phyloP scores from a whole-genome alignment of 2,113 vertebrate genomes.

The Poeciliopsis retropinna region DNA sequence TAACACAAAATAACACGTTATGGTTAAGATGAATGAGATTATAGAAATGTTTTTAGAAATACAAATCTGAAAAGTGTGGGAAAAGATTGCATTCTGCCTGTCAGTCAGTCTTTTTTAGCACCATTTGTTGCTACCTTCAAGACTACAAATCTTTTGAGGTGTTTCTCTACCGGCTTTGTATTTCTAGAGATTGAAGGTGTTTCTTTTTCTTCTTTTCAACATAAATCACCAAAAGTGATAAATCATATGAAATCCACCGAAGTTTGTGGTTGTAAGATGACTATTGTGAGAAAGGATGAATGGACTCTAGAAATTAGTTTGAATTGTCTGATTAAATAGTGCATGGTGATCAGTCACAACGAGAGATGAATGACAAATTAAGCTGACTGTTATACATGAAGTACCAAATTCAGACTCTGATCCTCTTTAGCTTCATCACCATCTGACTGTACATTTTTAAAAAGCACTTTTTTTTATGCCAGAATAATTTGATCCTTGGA shows the following conservation, averaged over 20 bases:
- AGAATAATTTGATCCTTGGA: slow-evolving; percentile 54
- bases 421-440: neutral
- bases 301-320: slow-evolving; percentile 7
- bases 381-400: slow-evolving; percentile 37
- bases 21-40: neutral
- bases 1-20: neutral
- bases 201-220: neutral
- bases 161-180: neutral
- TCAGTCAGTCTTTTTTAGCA: no score
- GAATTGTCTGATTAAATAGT: neutral
- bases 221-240: neutral
- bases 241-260: neutral
- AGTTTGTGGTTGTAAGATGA: no score
- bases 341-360: slow-evolving; percentile 7
- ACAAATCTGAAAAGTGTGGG: neutral
- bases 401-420: slow-evolving; percentile 29
- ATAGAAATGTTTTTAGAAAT: neutral
- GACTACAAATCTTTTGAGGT: neutral
- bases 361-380: slow-evolving; percentile 1
- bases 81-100: neutral
- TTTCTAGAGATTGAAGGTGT: neutral
- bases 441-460: slow-evolving; percentile 10
- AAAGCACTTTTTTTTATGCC: slow-evolving; percentile 21
- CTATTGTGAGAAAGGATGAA: no score
- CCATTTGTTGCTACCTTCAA: neutral